A percentile compares a stretch with the other conserved stretches of the same genome.
These are phyloP conservation scores for Diplodus puntazzo DNA, from an alignment of 2,797 vertebrate genomes.

Conservation along the genomic window DNA sequence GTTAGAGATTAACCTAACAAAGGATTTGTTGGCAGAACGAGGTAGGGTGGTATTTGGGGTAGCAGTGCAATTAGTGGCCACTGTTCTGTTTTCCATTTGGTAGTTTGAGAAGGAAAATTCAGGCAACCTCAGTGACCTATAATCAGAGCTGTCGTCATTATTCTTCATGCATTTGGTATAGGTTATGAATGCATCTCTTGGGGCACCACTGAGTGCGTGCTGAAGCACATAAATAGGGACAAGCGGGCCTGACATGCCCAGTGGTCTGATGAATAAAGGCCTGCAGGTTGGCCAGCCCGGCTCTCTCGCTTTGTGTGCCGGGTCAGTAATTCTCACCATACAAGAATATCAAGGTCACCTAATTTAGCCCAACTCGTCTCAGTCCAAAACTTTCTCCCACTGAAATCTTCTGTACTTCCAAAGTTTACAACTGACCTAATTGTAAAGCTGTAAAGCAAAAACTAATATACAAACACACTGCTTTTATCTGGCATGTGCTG, in stretches of 20 bases:
- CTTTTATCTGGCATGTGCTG: neutral
- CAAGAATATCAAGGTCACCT: slow-evolving; percentile 26
- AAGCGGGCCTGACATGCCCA: slow-evolving; percentile 17
- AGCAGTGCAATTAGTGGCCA: slow-evolving; percentile 22
- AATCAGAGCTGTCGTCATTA: neutral
- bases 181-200: slow-evolving; percentile 31
- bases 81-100: neutral
- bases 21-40: slow-evolving; percentile 56
- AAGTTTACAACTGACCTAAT: neutral
- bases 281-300: slow-evolving; percentile 3
- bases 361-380: slow-evolving; percentile 5
- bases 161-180: slow-evolving; percentile 15
- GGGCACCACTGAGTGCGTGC: slow-evolving; percentile 15
- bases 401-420: neutral
- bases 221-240: slow-evolving; percentile 44
- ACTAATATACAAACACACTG: neutral
- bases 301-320: slow-evolving; percentile 13
- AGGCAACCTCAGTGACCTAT: neutral
- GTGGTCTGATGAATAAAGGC: slow-evolving; percentile 65
- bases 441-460: neutral
- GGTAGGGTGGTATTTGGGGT: slow-evolving; percentile 40
- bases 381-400: neutral
- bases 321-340: slow-evolving; percentile 29
- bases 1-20: slow-evolving; percentile 68
- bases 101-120: slow-evolving; percentile 8